Base-by-base conservation (phyloP, 2,797 vertebrate genomes). In the Knipowitschia caucasica region DNA sequence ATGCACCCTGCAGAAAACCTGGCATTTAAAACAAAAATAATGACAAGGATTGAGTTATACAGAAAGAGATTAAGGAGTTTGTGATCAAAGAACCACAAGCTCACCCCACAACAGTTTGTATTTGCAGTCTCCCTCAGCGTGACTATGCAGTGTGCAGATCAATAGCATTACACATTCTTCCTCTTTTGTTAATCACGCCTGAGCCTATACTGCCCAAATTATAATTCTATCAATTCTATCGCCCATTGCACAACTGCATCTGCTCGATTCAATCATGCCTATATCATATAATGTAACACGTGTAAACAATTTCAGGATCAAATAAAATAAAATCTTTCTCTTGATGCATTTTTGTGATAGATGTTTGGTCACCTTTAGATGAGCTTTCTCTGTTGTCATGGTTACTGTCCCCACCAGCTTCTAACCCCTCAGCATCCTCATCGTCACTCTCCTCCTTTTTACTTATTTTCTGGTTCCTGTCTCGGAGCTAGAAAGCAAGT, bases 1-100 rank as follows among this genome's bases (percentile, higher is more conserved):
- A n/a, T n/a, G n/a, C n/a, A n/a, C n/a, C n/a, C n/a, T n/a, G n/a
- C n/a, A n/a, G n/a, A n/a, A n/a, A n/a, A n/a, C n/a, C n/a, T n/a
- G n/a, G n/a, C n/a, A n/a, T n/a, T n/a, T n/a, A n/a, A 74, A 77
- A 77, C 50, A 59, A 14, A 0, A 36, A 61, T 56, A 63, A 58
- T 71, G 58, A 59, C 7, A 62, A 56, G 18, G 36, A 46, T n/a
- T 50, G 34, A 54, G 47, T 29, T 38, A 51, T 7, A 30, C n/a
- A 18, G 15, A 17, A 7, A 4, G 15, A 8, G 35, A 3, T 36
- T 17, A 17, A 31, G 3, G 30, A 44, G 42, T 44, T 24, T n/a
- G 12, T 44, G 21, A 26, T 44, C 14, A 44, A 27, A 44, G 42
- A 27, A 3, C 17, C 15, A 17, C 35, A 38, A 17, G 15, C 18